Conservation (phyloP, 1,140 invertebrate genomes). For the Hycleus phaleratus region DNA sequence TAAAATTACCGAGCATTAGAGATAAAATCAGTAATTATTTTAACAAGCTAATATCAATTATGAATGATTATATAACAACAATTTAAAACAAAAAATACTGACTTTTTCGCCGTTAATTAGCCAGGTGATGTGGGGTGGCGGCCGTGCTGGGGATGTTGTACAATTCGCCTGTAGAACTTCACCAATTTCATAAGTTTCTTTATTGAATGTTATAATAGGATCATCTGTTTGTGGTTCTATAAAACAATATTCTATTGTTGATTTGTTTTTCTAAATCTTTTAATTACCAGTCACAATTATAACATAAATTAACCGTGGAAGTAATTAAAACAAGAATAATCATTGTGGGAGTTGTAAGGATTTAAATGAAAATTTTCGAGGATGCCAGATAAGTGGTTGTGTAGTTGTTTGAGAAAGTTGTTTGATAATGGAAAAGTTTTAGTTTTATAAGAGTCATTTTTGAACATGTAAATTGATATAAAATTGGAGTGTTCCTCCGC, state of each 20-base stretch:
- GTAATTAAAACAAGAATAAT: too few relatives aligned
- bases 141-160: constrained; percentile 62
- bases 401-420: too few relatives aligned
- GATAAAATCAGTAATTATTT: too few relatives aligned
- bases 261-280: background rate
- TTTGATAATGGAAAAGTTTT: too few relatives aligned
- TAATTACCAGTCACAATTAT: background rate
- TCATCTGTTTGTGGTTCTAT: constrained; percentile 61
- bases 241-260: constrained; percentile 25
- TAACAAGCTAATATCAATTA: background rate
- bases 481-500: too few relatives aligned
- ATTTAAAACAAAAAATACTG: constrained; percentile 28
- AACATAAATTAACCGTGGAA: background rate
- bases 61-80: background rate
- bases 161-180: constrained; percentile 70
- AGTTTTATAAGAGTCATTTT: too few relatives aligned
- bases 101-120: constrained; percentile 75
- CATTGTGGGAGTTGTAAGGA: too few relatives aligned
- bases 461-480: too few relatives aligned
- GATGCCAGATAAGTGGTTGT: too few relatives aligned
- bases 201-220: constrained; percentile 64
- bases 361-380: too few relatives aligned
- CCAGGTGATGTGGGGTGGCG: constrained; percentile 73
- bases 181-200: constrained; percentile 56
- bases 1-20: background rate